Conservation (phyloP, 2,113 vertebrate genomes). For the Dasyprocta punctata region DNA sequence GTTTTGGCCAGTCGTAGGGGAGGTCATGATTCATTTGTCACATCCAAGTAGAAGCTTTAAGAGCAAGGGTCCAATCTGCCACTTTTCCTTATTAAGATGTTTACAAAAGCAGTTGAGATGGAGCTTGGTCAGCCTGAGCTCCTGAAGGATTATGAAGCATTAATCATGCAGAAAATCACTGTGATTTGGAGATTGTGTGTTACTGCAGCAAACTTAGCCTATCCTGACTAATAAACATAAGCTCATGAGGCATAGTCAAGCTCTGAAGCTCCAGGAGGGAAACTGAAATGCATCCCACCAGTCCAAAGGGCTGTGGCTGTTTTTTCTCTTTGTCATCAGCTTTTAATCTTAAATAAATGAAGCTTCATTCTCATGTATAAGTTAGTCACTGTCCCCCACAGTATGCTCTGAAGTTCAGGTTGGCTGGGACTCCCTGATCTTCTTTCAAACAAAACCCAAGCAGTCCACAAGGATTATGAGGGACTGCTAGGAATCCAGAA, state of each 20-base stretch:
- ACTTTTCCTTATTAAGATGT: background rate
- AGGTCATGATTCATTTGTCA: background rate
- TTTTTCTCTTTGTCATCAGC: background rate
- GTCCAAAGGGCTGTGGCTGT: background rate
- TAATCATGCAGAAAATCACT: background rate
- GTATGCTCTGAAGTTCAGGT: background rate
- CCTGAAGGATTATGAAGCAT: background rate
- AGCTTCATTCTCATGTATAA: background rate
- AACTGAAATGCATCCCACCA: background rate
- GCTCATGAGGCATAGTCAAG: background rate
- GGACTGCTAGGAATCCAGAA: background rate
- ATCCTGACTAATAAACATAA: background rate
- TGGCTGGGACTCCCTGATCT: background rate
- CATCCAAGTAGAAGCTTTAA: background rate
- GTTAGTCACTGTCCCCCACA: background rate
- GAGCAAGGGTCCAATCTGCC: background rate
- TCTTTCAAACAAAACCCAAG: background rate
- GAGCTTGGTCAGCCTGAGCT: background rate
- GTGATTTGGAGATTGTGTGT: background rate
- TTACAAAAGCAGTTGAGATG: background rate
- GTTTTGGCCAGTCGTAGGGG: background rate
- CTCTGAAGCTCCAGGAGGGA: background rate
- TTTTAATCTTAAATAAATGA: slow-evolving; percentile 46
- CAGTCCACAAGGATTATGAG: background rate
- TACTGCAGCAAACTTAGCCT: background rate